Conservation (phyloP, 2,113 vertebrate species). For the Rhadina sibilatrix region DNA sequence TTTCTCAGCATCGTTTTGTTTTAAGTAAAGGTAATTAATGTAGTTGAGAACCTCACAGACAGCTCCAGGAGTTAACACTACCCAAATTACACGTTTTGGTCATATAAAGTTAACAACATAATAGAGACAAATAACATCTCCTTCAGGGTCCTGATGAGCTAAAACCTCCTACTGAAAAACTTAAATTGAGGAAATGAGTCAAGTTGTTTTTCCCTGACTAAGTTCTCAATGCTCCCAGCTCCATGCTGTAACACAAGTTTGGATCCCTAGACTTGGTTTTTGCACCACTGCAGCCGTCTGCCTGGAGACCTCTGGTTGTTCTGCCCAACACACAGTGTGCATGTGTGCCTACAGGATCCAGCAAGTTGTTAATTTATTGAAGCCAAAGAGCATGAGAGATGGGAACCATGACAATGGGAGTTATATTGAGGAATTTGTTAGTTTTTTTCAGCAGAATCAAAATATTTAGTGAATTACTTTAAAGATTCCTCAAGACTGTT, state of each 20-base stretch:
- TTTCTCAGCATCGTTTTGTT: neutral
- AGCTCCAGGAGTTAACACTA: neutral
- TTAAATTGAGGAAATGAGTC: neutral
- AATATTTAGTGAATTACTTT: constrained; percentile 78
- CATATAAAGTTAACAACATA: neutral
- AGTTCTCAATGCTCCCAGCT: neutral
- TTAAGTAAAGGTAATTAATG: neutral
- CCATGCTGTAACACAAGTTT: neutral
- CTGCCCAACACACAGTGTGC: neutral
- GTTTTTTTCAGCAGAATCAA: constrained; percentile 79
- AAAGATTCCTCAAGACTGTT: constrained; percentile 69
- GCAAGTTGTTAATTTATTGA: neutral
- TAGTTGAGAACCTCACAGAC: neutral
- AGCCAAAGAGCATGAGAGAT: neutral
- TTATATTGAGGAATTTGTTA: constrained; percentile 75
- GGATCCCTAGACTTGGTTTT: neutral
- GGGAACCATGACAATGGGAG: constrained; percentile 17
- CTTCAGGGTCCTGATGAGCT: neutral
- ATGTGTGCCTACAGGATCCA: accelerated
- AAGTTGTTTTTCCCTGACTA: accelerated
- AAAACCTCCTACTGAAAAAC: neutral
- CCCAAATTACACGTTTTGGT: neutral
- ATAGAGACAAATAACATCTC: neutral
- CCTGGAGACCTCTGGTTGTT: neutral
- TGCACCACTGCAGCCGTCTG: neutral